Base-by-base conservation (phyloP, 2,113 vertebrate genomes). In the Mustela lutreola region DNA sequence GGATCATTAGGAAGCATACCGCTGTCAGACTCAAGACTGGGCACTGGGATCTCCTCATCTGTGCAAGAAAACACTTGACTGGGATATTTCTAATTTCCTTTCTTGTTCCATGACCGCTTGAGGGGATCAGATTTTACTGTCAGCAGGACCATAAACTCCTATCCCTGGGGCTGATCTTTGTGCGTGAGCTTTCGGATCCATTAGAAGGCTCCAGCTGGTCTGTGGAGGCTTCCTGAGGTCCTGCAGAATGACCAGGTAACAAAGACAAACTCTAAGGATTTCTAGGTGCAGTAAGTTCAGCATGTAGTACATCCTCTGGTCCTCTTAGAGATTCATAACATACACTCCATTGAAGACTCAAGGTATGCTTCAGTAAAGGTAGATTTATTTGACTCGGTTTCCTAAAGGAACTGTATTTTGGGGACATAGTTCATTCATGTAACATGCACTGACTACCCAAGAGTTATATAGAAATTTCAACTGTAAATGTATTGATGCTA, bases 311-410 rank as follows among this genome's bases (percentile, higher is more conserved):
- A 33, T 53, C 22, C 60, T 48, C 1, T 53, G 11, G 58, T 93
- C 12, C 53, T 45, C 45, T 83, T 67, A 67, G 14, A 75, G 28
- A 62, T 56, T 67, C 15, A 21, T 48, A 75, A 80, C 80, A 26
- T 4, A 63, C 2, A 28, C 21, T 48, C 28, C 24, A n/a, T 36
- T 89, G 67, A 89, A 83, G 8, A 73, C 19, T 71, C n/a, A 89
- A 79, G 71, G 53, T 65, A 73, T 39, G 9, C 7, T 60, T 19
- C 53, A 65, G 14, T 50, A 73, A 83, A 92, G 12, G 84, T 83
- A 81, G 45, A n/a, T 58, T 94, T 80, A 82, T n/a, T 92, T 63
- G 33, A 58, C 39, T 86, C 4, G 9, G 6, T 95, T 91, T 96
- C 33, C 26, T 31, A 11, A 62, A 42, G 45, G 42, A 76, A 76